Base-by-base conservation (phyloP, 2,888 invertebrate species). In the Meta bourneti region DNA sequence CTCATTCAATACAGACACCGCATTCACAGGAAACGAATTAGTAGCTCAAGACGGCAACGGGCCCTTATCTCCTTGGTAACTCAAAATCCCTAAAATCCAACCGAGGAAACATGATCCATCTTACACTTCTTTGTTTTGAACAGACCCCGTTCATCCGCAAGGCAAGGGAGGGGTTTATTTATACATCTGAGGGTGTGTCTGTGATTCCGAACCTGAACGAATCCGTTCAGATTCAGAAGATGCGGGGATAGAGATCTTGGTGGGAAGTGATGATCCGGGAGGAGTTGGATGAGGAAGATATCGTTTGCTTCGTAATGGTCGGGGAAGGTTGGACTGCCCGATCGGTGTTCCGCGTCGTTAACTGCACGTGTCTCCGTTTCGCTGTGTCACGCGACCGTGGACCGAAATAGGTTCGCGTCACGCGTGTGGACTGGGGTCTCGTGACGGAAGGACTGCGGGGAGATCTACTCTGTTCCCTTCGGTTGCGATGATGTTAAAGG, bases 281-380 rank as follows among this genome's bases (percentile, higher is more conserved):
- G 79, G 19, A 20, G 9, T 48, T 19, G 52, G 7, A 48, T 49
- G 49, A 51, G 70, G 16, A 5, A 83, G 72, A 72, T 81, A 81
- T 83, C 83, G 71, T 72, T 51, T 83, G 79, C 20, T 20, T n/a
- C 77, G 34, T 77, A 69, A 70, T 71, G 71, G 72, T 51, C 7
- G 72, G 82, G 52, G 71, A 71, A 13, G 51, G 70, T 4, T 49
- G 69, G 19, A 49, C 19, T 49, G 20, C 34, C 70, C 19, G 77
- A 49, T 78, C 74, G 70, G 48, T 74, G 88, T 74, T 81, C 88
- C 81, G 88, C 70, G 85, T 86, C 85, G 85, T 86, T 86, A 86
- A 49, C 48, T 48, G 77, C 88, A 88, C 88, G 88, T 88, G 88
- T 61, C n/a, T n/a, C n/a, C n/a, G n/a, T n/a, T n/a, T n/a, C 13